A percentile compares a stretch with the other conserved stretches of the same genome.
Conservation (phyloP, 2,113 vertebrate genomes). For the Ranitomeya imitator region DNA sequence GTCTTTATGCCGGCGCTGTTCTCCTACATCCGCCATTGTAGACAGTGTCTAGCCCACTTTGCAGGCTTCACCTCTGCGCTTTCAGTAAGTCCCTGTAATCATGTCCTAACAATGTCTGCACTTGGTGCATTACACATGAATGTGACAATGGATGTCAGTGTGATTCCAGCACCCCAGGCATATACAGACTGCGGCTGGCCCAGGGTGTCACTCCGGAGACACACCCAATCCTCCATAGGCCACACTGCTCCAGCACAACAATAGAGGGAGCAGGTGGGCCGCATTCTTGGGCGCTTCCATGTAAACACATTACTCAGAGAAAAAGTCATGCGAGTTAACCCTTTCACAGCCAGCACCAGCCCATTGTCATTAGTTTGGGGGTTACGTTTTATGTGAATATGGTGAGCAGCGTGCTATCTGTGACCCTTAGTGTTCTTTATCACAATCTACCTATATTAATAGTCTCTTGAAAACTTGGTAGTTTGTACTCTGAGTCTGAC, state of each 20-base stretch:
- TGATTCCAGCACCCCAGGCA: background rate
- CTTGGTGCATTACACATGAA: slow-evolving; percentile 15
- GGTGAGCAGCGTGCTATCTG: background rate
- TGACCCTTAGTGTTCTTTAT: too few relatives aligned
- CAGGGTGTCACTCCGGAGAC: background rate
- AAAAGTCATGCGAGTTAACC: background rate
- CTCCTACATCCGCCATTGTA: background rate
- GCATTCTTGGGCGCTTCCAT: slow-evolving; percentile 16
- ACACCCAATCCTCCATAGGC: slow-evolving; percentile 17
- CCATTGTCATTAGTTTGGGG: background rate
- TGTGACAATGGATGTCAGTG: slow-evolving; percentile 28
- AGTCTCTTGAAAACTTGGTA: too few relatives aligned
- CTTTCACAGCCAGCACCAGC: too few relatives aligned
- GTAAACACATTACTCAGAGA: background rate
- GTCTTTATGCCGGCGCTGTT: background rate
- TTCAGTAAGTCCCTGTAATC: background rate
- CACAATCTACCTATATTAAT: too few relatives aligned
- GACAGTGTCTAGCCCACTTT: background rate
- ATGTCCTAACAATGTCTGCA: slow-evolving; percentile 33
- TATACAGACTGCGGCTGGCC: background rate
- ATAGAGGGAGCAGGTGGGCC: slow-evolving; percentile 25
- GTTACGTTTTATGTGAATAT: background rate
- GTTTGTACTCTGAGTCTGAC: too few relatives aligned
- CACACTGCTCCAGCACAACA: slow-evolving; percentile 9
- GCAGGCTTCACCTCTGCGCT: background rate